Percentiles rank a stretch among this genome's conserved stretches.
Evolutionary conservation across 1,140 invertebrate species (phyloP).

Genomic region (Octopus bimaculoides): DNA sequence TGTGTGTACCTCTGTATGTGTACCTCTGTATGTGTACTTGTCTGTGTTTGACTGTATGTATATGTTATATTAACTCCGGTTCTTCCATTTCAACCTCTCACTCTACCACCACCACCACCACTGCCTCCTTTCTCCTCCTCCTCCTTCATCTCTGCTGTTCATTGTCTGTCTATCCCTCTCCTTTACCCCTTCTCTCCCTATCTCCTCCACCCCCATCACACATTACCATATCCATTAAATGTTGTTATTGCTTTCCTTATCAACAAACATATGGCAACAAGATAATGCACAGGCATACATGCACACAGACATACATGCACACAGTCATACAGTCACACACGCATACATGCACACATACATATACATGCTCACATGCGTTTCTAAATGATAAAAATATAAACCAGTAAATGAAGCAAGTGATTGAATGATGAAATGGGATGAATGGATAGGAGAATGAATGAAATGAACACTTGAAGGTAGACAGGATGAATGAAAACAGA

Average conservation of each 20-base stretch:
- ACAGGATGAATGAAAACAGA: too few relatives aligned
- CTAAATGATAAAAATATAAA: too few relatives aligned
- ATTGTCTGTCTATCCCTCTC: neutral
- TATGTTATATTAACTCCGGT: neutral
- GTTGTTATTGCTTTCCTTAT: too few relatives aligned
- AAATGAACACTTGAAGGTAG: too few relatives aligned
- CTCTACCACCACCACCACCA: neutral
- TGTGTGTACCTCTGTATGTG: neutral
- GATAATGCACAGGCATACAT: neutral
- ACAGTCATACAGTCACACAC: neutral
- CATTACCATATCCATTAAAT: too few relatives aligned
- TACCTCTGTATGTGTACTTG: neutral
- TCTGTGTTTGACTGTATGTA: neutral
- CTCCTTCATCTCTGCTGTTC: neutral
- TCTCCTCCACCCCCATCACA: neutral
- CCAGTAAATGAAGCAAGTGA: too few relatives aligned
- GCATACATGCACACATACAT: constrained; percentile 12
- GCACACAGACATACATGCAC: constrained; percentile 12
- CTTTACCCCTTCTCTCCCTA: neutral
- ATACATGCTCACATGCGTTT: neutral
- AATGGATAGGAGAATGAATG: too few relatives aligned
- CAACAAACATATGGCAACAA: too few relatives aligned
- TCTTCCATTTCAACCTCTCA: neutral
- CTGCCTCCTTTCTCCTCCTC: neutral
- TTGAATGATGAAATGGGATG: too few relatives aligned